phyloP scores from a whole-genome alignment of 2,113 vertebrate genomes.

The Catagonus wagneri region DNA sequence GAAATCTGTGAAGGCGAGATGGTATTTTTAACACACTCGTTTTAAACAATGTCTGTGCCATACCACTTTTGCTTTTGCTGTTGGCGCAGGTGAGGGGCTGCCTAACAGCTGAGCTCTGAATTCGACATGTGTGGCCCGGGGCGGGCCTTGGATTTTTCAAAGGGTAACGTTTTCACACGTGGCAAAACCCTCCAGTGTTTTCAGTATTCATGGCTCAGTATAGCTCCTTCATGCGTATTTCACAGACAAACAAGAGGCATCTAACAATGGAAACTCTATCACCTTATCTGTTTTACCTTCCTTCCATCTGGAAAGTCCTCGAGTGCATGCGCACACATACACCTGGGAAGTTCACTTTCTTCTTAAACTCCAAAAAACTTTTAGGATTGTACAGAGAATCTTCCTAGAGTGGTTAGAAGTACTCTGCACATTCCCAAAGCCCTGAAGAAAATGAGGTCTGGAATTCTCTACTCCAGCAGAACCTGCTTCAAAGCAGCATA shows the following conservation, averaged over 20 bases:
- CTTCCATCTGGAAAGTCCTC: conserved; percentile 68
- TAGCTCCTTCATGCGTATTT: conserved; percentile 66
- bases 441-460: background rate
- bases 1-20: conserved; percentile 60
- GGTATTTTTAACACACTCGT: conserved; percentile 79
- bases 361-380: conserved; percentile 65
- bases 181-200: conserved; percentile 75
- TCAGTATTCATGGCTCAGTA: conserved; percentile 70
- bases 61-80: conserved; percentile 60
- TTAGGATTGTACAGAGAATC: background rate
- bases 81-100: conserved; percentile 75
- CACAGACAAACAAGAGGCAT: conserved; percentile 71
- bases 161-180: conserved; percentile 78
- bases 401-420: background rate
- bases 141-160: conserved; percentile 74
- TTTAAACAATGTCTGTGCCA: conserved; percentile 78
- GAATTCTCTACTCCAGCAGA: background rate
- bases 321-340: background rate
- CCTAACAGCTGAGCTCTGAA: conserved; percentile 76
- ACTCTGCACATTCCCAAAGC: background rate
- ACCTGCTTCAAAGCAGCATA: background rate
- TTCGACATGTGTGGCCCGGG: conserved; percentile 74
- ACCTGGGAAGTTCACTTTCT: conserved; percentile 68
- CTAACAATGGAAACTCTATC: conserved; percentile 78
- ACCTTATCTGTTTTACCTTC: conserved; percentile 71